A percentile compares a stretch with the other conserved stretches of the same genome.
Conservation (phyloP, 2,113 vertebrate species). For the Pseudopipra pipra region DNA sequence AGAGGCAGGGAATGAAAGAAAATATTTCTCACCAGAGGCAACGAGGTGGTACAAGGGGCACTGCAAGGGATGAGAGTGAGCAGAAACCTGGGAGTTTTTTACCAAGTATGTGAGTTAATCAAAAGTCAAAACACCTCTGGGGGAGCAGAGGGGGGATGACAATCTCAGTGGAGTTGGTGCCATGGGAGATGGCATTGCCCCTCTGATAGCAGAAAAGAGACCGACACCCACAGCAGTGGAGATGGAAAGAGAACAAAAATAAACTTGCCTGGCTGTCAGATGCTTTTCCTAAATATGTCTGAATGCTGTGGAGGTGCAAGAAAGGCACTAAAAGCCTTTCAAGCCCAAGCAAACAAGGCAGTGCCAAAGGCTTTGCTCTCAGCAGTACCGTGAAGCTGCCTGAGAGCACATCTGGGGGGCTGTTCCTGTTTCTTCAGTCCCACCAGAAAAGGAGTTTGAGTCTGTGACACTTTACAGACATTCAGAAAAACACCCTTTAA, state of each 20-base stretch:
- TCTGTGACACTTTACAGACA: neutral
- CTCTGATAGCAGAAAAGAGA: neutral
- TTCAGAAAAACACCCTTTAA: neutral
- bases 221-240: neutral
- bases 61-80: neutral
- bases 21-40: neutral
- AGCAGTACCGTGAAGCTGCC: neutral
- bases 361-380: neutral
- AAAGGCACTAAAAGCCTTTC: neutral
- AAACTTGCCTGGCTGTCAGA: neutral
- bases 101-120: neutral
- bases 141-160: neutral
- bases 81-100: fast-evolving
- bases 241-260: neutral
- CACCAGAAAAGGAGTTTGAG: neutral
- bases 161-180: neutral
- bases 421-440: neutral
- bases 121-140: neutral
- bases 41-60: fast-evolving
- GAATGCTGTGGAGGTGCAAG: neutral
- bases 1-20: neutral
- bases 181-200: neutral
- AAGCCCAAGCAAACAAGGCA: neutral
- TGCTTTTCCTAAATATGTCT: neutral
- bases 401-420: neutral